A percentile compares a stretch with the other conserved stretches of the same genome.
Evolutionary conservation across 2,888 invertebrate genomes (phyloP).

Genomic region (Seladonia tumulorum): DNA sequence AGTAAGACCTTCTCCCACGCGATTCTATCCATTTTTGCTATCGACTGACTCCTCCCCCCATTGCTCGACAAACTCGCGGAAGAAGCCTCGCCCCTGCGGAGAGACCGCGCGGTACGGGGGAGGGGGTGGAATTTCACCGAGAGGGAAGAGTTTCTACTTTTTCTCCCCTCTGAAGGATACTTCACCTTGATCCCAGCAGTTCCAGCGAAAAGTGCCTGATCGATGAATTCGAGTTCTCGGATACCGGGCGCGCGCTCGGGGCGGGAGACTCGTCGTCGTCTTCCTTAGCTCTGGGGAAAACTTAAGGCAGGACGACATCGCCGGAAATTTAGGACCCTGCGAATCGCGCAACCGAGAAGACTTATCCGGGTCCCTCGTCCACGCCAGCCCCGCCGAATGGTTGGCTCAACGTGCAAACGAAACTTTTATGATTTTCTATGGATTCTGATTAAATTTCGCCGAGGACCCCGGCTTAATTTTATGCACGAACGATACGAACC

Average conservation of each 20-base stretch:
- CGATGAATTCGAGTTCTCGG: constrained; percentile 77
- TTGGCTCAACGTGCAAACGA: constrained; percentile 21
- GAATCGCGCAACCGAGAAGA: constrained; percentile 57
- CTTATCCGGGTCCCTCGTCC: constrained; percentile 50
- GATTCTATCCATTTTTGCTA: constrained; percentile 25
- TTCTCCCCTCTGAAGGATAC: constrained; percentile 59
- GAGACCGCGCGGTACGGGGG: not conserved
- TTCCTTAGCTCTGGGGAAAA: constrained; percentile 60
- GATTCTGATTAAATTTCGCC: constrained; percentile 58
- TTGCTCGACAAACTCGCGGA: not conserved
- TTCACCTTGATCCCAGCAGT: constrained; percentile 72
- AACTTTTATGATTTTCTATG: constrained; percentile 60
- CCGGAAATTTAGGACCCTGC: constrained; percentile 67
- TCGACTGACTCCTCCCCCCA: not conserved
- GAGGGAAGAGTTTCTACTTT: constrained; percentile 57
- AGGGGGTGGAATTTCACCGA: constrained; percentile 41
- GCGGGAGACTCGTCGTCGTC: constrained; percentile 26
- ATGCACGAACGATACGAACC: not conserved
- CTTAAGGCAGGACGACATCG: constrained; percentile 63
- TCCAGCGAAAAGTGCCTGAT: constrained; percentile 70
- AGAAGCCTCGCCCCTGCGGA: not conserved
- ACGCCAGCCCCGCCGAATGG: constrained; percentile 14
- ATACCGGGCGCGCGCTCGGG: constrained; percentile 37
- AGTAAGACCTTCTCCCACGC: constrained; percentile 32
- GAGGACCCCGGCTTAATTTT: constrained; percentile 38